Base-by-base conservation (phyloP, 2,797 vertebrate species). In the Phrynocephalus vlangalii region DNA sequence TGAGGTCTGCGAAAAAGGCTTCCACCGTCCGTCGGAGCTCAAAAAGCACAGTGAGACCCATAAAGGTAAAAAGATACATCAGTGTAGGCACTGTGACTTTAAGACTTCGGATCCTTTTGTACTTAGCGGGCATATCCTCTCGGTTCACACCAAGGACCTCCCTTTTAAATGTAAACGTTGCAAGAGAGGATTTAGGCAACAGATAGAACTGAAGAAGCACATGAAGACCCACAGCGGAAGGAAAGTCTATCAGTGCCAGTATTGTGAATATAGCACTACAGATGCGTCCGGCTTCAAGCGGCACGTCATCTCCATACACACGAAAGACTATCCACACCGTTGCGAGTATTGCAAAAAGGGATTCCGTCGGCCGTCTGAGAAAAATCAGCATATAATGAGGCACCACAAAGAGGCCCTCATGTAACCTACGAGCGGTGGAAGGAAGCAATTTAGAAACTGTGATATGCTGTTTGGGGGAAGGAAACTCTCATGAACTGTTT, bases 321-420 rank as follows among this genome's bases (percentile, higher is more conserved):
- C 99, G 72, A 99, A 99, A 97, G 98, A 99, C 98, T 99, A 99
- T 86, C 99, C 99, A 6, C 99, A 99, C 93, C 97, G 98, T 92
- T 99, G 99, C 92, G 98, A 99, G 96, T 99, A 98, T 95, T 99
- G 99, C 97, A 98, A 98, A 96, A 99, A 99, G 96, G 99, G 98
- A 94, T 99, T 99, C 96, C 96, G 97, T 83, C 95, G 99, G 92
- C 99, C 99, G 66, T 99, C 99, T 5, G 99, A 99, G 96, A 99
- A 99, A 95, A 99, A 98, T 95, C 99, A 99, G 96, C 99, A 99
- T 96, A 98, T 99, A 96, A 98, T 98, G 97, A 97, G 99, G 94
- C 99, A 99, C 96, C 99, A 99, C 96, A 99, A 99, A 96, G 99
- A 99, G 95, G 97, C 98, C 92, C 95, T 97, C 70, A 93, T 97